Evolutionary conservation across 2,113 vertebrate species (phyloP), one percentile per base, ranked within the genome.

Genomic region (Pantherophis guttatus): DNA sequence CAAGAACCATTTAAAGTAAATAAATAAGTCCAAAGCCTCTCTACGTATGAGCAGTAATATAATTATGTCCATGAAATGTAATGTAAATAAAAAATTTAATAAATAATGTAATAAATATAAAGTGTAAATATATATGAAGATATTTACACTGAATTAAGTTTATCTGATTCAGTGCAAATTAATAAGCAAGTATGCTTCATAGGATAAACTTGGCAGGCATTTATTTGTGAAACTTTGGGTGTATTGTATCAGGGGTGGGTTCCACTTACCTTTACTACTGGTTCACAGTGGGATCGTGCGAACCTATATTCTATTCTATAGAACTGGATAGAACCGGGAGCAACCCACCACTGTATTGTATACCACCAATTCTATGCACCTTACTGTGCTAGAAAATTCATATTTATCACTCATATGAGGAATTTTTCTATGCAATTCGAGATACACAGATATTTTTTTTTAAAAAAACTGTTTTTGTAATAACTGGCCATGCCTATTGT

Each of bases 1-100:
- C 95, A 97, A 97, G 97, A 97, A 96, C 97, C 94, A 97, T 55
- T 58, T 90, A 96, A 0, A 81, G 17, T 21, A 81, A 44, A 39
- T 81, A 81, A 39, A 81, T 19, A 81, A 21, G 53, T 13, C 17
- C 23, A 94, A 90, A 96, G n/a, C 57, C 91, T 55, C 86, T 91
- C 81, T 95, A 95, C 92, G 93, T 95, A 95, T 93, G 94, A 95
- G 92, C 70, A 95, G 94, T 96, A 94, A 94, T 91, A 75, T 62
- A 92, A 95, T 95, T 89, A 26, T 86, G 96, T 87, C 96, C 95
- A 94, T 93, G 92, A 81, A 81, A 21, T 81, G 17, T 21, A 81
- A 81, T 39, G 75, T 19, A 81, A 81, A 81, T 81, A 44, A 81
- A 81, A 50, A 50, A 50, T 1, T 48, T 50, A 50, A 50, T 50